Evolutionary conservation across 2,797 vertebrate species (phyloP), one percentile per base, ranked within the genome.

Genomic region (Lepilemur ruficaudatus): DNA sequence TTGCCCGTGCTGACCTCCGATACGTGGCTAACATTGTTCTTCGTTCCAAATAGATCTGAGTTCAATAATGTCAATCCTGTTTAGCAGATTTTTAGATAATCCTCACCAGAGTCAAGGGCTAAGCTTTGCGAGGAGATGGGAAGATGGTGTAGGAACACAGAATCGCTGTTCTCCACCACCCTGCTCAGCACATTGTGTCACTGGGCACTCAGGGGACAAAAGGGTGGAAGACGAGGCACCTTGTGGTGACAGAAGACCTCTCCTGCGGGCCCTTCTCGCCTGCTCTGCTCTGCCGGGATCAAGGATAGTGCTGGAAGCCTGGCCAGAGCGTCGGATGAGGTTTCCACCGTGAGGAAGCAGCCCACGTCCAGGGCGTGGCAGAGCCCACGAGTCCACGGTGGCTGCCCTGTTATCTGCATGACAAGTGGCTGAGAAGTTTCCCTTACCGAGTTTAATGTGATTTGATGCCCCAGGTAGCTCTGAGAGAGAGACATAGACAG

Each of bases 381-480:
- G 9, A 23, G 14, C 7, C 12, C 10, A 11, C 0, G 9, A 50
- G 48, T 10, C 25, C 28, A 2, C 14, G 32, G 10, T 5, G 25
- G 35, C 70, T 48, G 15, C 32, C 32, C 41, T 18, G 0, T n/a
- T n/a, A n/a, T 7, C 52, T 17, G 20, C 30, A 46, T 52, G 18
- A 23, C n/a, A 18, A 38, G n/a, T 72, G 20, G 25, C 10, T 70
- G 59, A 93, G 95, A 95, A 79, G 75, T 57, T 46, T 91, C 95
- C 43, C 38, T 20, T 85, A n/a, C 78, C 61, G 84, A 79, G 92
- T 46, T 95, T 63, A 89, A 55, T 17, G n/a, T 18, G 59, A 78
- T n/a, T 23, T 87, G 38, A 32, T 81, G 61, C 32, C 12, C 32
- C 28, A 78, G 43, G 90, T 2, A 9, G 30, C 38, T 38, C 50